phyloP scores from a whole-genome alignment of 2,888 invertebrate species.

The Gandaritis pyraliata region DNA sequence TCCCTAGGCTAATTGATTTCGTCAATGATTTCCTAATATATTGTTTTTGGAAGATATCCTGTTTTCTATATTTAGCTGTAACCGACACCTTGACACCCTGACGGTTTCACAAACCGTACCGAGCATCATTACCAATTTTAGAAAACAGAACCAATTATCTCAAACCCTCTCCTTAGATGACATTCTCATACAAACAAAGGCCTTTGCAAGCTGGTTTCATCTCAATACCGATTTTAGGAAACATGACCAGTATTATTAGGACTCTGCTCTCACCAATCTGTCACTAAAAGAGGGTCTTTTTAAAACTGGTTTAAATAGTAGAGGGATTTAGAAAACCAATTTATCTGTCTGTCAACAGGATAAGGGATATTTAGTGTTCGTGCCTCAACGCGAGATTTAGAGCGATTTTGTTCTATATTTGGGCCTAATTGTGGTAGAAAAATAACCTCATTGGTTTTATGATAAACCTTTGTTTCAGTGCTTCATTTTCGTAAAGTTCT shows the following conservation, averaged over 20 bases:
- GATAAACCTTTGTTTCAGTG: conserved; percentile 8
- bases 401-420: conserved; percentile 55
- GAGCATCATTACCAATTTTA: conserved; percentile 55
- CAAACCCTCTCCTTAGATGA: conserved; percentile 13
- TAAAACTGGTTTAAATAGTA: conserved; percentile 43
- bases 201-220: conserved; percentile 32
- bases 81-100: conserved; percentile 52
- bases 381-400: conserved; percentile 48
- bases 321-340: conserved; percentile 70
- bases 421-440: conserved; percentile 43
- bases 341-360: conserved; percentile 75
- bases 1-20: no score
- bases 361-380: conserved; percentile 62
- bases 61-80: conserved; percentile 50
- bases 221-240: conserved; percentile 19
- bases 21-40: conserved; percentile 8
- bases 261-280: conserved; percentile 7
- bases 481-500: no score
- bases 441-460: conserved; percentile 30
- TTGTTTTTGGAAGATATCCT: conserved; percentile 36
- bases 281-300: conserved; percentile 25
- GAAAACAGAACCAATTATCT: conserved; percentile 40
- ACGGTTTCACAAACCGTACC: conserved; percentile 58
- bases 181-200: conserved; percentile 6
- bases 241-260: conserved; percentile 37